These are phyloP conservation scores for Ochlodes sylvanus DNA, from an alignment of 2,888 invertebrate species.

Conservation along the genomic window DNA sequence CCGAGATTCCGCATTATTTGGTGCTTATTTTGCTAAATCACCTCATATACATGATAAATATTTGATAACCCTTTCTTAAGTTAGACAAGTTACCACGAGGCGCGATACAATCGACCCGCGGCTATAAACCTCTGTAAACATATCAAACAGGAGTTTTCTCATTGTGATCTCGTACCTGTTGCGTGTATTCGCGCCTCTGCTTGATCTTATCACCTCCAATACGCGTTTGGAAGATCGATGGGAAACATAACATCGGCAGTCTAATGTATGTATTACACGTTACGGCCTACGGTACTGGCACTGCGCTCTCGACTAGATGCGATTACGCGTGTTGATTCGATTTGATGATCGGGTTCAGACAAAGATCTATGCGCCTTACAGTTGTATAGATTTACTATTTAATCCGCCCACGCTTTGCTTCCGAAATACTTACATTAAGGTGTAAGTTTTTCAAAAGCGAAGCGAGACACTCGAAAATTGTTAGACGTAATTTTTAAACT, in stretches of 20 bases:
- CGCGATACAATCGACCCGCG: conserved; percentile 8
- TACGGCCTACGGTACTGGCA: not conserved
- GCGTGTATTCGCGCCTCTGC: conserved; percentile 34
- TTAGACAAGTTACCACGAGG: conserved; percentile 10
- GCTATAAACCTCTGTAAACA: conserved; percentile 22
- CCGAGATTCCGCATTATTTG: not conserved
- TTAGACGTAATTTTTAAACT: no score
- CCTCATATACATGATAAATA: conserved; percentile 17
- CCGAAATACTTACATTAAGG: no score
- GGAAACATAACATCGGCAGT: conserved; percentile 24
- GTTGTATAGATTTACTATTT: no score
- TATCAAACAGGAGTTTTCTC: conserved; percentile 29
- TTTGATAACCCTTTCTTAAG: not conserved
- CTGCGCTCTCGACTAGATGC: not conserved
- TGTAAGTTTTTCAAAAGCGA: no score
- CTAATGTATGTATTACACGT: conserved; percentile 20
- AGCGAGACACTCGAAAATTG: no score
- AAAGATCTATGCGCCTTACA: no score
- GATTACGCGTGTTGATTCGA: not conserved
- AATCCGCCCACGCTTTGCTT: no score
- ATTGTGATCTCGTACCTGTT: conserved; percentile 33
- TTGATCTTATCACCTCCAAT: conserved; percentile 33
- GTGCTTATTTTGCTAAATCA: conserved; percentile 7
- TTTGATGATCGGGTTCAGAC: no score
- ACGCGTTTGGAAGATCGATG: conserved; percentile 38